These are phyloP conservation scores for Agapostemon virescens DNA, from an alignment of 2,888 invertebrate species.

Conservation along the genomic window DNA sequence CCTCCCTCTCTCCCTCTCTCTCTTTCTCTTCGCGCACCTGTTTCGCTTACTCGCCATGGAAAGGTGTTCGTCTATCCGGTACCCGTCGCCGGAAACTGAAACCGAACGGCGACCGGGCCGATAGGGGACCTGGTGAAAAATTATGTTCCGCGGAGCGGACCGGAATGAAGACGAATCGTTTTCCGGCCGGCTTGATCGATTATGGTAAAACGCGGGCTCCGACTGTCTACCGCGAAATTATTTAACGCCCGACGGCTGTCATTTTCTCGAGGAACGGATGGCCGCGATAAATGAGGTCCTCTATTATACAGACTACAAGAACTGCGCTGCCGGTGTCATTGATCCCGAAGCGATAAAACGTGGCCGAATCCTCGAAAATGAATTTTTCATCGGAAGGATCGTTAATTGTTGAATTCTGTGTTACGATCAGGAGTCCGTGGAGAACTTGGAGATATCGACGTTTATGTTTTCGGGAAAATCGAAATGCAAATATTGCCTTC, in stretches of 20 bases:
- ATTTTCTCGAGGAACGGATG: not conserved
- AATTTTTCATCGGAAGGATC: no score
- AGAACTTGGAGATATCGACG: no score
- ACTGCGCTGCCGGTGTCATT: no score
- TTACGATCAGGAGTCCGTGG: no score
- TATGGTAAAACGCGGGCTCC: constrained; percentile 11
- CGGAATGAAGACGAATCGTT: constrained; percentile 30
- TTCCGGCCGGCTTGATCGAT: constrained; percentile 19
- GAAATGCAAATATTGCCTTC: no score
- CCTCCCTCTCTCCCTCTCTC: no score
- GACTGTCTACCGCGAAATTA: constrained; percentile 6
- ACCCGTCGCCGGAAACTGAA: not conserved
- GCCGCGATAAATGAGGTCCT: not conserved
- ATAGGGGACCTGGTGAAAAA: constrained; percentile 13
- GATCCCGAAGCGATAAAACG: no score
- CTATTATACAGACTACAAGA: not conserved
- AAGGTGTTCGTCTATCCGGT: not conserved
- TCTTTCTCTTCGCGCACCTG: constrained; percentile 26
- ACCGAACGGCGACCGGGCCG: not conserved
- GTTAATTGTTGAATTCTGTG: no score
- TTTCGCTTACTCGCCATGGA: constrained; percentile 46
- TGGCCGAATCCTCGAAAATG: no score
- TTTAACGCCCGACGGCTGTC: constrained; percentile 13
- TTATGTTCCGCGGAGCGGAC: constrained; percentile 10
- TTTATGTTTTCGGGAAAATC: no score